A percentile compares a stretch with the other conserved stretches of the same genome.
Evolutionary conservation across 2,797 vertebrate species (phyloP).

Genomic region (Trachurus trachurus): DNA sequence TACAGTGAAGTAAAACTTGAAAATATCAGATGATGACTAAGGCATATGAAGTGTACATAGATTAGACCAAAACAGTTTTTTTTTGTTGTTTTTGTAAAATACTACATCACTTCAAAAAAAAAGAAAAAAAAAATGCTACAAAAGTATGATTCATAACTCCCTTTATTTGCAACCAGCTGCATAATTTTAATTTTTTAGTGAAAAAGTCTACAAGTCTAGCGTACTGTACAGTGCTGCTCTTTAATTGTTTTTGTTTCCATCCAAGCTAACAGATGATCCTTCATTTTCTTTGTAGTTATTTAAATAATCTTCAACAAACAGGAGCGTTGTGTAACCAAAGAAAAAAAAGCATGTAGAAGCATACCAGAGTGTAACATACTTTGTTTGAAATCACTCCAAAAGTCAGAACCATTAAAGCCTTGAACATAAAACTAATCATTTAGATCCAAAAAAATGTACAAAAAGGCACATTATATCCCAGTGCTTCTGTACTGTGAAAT

Average conservation of each 20-base stretch:
- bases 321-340: conserved; percentile 92
- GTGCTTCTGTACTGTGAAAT: conserved; percentile 99
- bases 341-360: conserved; percentile 92
- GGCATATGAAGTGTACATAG: conserved; percentile 93
- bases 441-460: conserved; percentile 99
- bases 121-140: conserved; percentile 88
- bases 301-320: conserved; percentile 92
- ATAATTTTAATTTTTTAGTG: conserved; percentile 91
- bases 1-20: conserved; percentile 96
- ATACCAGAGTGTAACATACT: conserved; percentile 93
- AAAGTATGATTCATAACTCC: conserved; percentile 96
- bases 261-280: conserved; percentile 87
- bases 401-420: conserved; percentile 99
- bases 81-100: conserved; percentile 89
- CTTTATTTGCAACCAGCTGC: conserved; percentile 97
- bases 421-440: conserved; percentile 99
- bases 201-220: conserved; percentile 94
- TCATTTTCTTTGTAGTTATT: conserved; percentile 85
- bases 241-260: conserved; percentile 86
- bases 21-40: conserved; percentile 92
- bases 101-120: conserved; percentile 89
- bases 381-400: conserved; percentile 94
- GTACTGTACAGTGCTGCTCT: conserved; percentile 91
- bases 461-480: conserved; percentile 99
- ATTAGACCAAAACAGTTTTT: conserved; percentile 91